Evolutionary conservation across 2,113 vertebrate genomes (phyloP).

Genomic region (Zingel zingel): DNA sequence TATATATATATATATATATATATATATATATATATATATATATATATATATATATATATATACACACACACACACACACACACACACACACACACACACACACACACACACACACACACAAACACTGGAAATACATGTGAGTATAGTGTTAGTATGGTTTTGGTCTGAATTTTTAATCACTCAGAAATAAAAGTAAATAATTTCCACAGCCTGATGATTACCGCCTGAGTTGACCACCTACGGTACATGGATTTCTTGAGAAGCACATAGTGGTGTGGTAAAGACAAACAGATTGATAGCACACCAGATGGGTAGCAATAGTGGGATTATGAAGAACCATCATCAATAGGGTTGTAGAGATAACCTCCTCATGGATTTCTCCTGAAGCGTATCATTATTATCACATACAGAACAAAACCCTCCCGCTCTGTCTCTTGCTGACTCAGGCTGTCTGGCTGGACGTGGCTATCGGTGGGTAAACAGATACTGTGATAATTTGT

Average conservation of each 20-base stretch:
- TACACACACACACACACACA: no score
- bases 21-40: no score
- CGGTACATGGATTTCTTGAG: conserved; percentile 9
- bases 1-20: no score
- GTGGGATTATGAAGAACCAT: no score
- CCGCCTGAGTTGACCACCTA: neutral
- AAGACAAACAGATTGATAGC: conserved; percentile 16
- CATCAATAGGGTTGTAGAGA: neutral
- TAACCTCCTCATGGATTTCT: neutral
- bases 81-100: no score
- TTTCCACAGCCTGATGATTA: neutral
- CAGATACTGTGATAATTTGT: conserved; percentile 37
- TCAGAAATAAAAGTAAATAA: neutral
- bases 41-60: no score
- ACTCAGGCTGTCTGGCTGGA: conserved; percentile 13
- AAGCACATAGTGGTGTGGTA: neutral
- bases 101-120: neutral
- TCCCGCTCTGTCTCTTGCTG: neutral
- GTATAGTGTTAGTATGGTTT: neutral
- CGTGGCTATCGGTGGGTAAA: conserved; percentile 42
- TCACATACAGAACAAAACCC: conserved; percentile 5
- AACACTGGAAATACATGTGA: neutral
- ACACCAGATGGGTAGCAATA: neutral
- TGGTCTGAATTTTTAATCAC: neutral
- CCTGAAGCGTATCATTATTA: neutral